phyloP scores from a whole-genome alignment of 2,113 vertebrate species.

The Myrmecobius fasciatus region DNA sequence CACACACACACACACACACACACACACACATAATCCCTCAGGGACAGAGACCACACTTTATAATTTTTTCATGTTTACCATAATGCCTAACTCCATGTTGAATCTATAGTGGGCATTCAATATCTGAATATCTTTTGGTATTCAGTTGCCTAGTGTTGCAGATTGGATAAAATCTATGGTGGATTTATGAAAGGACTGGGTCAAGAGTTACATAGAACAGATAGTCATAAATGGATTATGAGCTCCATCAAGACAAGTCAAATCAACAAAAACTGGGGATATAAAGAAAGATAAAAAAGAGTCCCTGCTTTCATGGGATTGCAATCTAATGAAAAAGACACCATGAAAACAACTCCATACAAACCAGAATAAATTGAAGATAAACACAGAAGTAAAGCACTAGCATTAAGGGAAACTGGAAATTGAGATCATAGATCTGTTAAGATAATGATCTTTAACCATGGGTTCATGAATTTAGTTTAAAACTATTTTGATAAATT shows the following conservation, averaged over 20 bases:
- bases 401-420: no score
- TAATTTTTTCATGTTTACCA: not conserved
- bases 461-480: no score
- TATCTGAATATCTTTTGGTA: not conserved
- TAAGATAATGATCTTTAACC: no score
- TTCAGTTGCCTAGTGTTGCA: not conserved
- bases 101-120: not conserved
- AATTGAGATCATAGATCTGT: no score
- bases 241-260: not conserved
- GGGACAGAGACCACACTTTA: not conserved
- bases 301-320: no score
- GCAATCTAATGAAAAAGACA: no score
- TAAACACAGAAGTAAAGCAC: no score
- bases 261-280: not conserved
- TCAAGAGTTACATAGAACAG: not conserved
- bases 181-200: not conserved
- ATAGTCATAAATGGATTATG: not conserved
- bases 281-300: no score
- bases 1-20: no score
- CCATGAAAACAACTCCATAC: no score
- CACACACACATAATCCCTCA: not conserved
- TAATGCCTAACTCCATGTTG: not conserved
- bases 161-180: not conserved
- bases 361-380: no score
- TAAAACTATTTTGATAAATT: no score